Evolutionary conservation across 2,888 invertebrate species (phyloP).

Genomic region (Megalurothrips usitatus): DNA sequence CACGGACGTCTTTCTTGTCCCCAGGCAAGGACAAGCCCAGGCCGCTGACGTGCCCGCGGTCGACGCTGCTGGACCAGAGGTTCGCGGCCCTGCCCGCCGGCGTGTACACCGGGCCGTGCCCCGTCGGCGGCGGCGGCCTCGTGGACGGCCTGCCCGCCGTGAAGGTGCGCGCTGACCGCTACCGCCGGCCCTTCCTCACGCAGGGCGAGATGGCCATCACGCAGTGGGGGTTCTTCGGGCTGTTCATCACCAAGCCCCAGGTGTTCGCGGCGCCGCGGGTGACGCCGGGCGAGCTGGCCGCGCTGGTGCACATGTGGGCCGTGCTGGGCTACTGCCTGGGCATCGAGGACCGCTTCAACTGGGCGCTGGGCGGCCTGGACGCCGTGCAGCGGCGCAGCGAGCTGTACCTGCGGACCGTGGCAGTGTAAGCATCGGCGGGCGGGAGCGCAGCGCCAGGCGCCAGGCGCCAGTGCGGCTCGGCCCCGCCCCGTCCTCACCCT

Average conservation of each 20-base stretch:
- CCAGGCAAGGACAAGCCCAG: background rate
- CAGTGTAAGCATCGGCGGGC: background rate
- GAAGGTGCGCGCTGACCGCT: background rate
- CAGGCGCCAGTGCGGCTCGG: no score
- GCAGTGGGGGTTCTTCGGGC: constrained; percentile 20
- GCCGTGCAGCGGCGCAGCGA: background rate
- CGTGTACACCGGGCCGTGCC: background rate
- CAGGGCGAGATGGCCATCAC: constrained; percentile 19
- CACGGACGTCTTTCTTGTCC: background rate
- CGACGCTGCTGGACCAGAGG: background rate
- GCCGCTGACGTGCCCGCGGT: background rate
- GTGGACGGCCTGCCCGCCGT: background rate
- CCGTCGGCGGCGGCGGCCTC: background rate
- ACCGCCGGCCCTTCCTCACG: constrained; percentile 11
- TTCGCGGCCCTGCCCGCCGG: background rate
- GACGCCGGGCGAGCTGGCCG: background rate
- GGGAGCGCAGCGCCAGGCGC: no score
- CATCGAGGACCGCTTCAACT: constrained; percentile 11
- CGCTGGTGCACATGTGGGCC: background rate
- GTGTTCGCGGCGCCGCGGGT: background rate
- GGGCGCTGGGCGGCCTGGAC: constrained; percentile 6
- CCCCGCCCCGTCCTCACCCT: background rate
- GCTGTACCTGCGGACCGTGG: background rate
- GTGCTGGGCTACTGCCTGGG: constrained; percentile 9
- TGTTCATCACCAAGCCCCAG: background rate